Conservation (phyloP, 2,888 invertebrate species). For the Drosophila suboccidentalis region DNA sequence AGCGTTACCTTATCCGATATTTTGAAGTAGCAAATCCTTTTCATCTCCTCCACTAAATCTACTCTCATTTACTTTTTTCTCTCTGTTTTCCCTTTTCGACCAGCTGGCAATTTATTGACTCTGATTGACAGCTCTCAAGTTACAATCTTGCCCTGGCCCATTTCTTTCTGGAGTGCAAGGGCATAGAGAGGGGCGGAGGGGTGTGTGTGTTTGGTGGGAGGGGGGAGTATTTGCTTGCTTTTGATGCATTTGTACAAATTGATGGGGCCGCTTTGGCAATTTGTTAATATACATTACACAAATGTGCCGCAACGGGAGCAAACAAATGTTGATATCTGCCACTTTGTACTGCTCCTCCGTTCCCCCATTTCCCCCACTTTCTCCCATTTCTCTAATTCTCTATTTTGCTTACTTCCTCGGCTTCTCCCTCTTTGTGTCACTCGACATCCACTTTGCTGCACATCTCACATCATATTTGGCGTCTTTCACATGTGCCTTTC, state of each 20-base stretch:
- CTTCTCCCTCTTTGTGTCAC: not conserved
- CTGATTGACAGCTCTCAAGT: constrained; percentile 38
- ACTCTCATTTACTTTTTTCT: not conserved
- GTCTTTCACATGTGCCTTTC: constrained; percentile 33
- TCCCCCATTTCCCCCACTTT: not conserved
- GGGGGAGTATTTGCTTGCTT: constrained; percentile 4
- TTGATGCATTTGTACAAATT: constrained; percentile 48
- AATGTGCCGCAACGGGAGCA: constrained; percentile 40
- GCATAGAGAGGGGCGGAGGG: not conserved
- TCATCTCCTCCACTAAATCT: not conserved
- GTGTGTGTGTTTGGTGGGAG: not conserved
- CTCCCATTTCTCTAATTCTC: not conserved
- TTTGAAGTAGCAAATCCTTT: not conserved
- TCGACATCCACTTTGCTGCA: constrained; percentile 32
- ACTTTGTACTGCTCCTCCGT: not conserved
- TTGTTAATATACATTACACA: constrained; percentile 53
- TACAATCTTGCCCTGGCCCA: constrained; percentile 24
- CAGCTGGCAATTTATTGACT: constrained; percentile 24
- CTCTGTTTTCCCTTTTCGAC: not conserved
- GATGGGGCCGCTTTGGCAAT: constrained; percentile 49
- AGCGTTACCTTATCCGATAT: not conserved
- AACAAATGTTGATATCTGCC: constrained; percentile 23
- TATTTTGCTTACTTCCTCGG: not conserved
- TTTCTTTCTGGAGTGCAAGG: not conserved
- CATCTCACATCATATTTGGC: constrained; percentile 50